Evolutionary conservation across 2,888 invertebrate species (phyloP).

Genomic region (Erebia palarica): DNA sequence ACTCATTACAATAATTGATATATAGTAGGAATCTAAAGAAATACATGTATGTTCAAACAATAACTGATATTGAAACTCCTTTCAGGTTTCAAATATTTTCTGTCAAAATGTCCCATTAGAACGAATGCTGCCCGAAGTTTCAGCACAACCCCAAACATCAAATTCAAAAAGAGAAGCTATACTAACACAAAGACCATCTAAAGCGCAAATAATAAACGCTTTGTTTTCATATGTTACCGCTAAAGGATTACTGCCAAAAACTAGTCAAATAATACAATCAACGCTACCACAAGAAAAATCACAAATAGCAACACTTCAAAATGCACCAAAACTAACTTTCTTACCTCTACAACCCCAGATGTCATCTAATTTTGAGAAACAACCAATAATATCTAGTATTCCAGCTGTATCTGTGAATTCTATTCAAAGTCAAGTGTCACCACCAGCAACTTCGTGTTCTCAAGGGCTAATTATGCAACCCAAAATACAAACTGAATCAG

Average conservation of each 20-base stretch:
- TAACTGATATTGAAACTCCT: neutral
- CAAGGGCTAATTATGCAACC: neutral
- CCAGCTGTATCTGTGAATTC: conserved; percentile 2
- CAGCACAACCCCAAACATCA: conserved; percentile 12
- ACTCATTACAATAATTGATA: neutral
- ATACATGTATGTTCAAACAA: neutral
- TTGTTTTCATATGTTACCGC: conserved; percentile 43
- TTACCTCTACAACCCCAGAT: conserved; percentile 18
- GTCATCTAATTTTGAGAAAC: conserved; percentile 15
- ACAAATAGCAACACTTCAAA: neutral
- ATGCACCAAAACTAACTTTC: conserved; percentile 21
- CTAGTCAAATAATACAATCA: conserved; percentile 34
- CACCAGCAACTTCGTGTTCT: neutral
- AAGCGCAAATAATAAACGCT: conserved; percentile 44
- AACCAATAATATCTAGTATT: conserved; percentile 11
- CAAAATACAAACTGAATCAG: neutral
- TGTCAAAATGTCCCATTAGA: conserved; percentile 40
- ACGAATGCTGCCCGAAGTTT: neutral
- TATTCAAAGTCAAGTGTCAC: conserved; percentile 4
- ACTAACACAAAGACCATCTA: conserved; percentile 31
- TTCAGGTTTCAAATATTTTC: conserved; percentile 38
- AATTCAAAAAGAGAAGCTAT: conserved; percentile 27
- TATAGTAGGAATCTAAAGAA: neutral
- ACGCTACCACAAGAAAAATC: conserved; percentile 3
- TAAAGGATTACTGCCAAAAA: conserved; percentile 46